Evolutionary conservation across 2,797 vertebrate species (phyloP).

Genomic region (Enteromius argenteus): DNA sequence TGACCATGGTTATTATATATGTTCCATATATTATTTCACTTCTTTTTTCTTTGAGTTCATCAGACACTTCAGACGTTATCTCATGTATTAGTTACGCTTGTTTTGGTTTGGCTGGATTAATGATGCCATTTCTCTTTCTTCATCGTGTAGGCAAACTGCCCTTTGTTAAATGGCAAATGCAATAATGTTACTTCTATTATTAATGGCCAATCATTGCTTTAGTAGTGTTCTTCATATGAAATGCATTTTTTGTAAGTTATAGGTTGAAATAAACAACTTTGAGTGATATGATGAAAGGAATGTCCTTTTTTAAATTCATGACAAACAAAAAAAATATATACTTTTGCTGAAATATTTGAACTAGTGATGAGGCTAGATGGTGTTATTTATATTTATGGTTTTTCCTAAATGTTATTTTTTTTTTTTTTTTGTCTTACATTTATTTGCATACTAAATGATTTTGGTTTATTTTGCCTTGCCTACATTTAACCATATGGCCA

Average conservation of each 20-base stretch:
- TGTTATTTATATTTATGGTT: too few relatives aligned
- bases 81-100: not conserved
- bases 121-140: constrained; percentile 33
- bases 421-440: not conserved
- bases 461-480: not conserved
- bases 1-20: constrained; percentile 30
- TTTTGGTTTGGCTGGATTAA: constrained; percentile 11
- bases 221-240: not conserved
- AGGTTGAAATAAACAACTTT: not conserved
- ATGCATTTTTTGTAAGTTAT: not conserved
- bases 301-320: not conserved
- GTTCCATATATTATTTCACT: not conserved
- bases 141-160: constrained; percentile 14
- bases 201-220: not conserved
- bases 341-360: not conserved
- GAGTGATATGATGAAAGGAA: not conserved
- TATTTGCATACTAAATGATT: not conserved
- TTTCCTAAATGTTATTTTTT: too few relatives aligned
- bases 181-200: not conserved
- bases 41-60: constrained; percentile 17
- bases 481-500: not conserved
- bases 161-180: constrained; percentile 22
- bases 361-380: not conserved
- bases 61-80: not conserved
- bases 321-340: not conserved